Conservation (phyloP, 1,140 invertebrate genomes). For the Maconellicoccus hirsutus region DNA sequence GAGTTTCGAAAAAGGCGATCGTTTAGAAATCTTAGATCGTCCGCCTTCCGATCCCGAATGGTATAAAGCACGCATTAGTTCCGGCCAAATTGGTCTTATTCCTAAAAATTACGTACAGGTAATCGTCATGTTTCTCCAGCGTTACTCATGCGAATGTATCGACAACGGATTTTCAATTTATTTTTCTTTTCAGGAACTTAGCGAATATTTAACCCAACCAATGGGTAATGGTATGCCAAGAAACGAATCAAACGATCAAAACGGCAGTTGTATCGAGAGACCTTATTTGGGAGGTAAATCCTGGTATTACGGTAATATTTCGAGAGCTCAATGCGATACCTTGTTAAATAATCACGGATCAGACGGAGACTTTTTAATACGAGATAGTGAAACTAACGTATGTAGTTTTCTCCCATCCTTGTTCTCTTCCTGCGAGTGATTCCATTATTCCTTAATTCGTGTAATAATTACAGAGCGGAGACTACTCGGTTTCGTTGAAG, state of each 20-base stretch:
- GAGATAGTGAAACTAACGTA: constrained; percentile 98
- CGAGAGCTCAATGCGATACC: constrained; percentile 86
- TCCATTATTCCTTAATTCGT: background rate
- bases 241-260: constrained; percentile 30
- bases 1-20: constrained; percentile 90
- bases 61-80: constrained; percentile 86
- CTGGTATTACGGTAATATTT: constrained; percentile 96
- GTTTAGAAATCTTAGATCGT: constrained; percentile 87
- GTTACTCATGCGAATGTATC: no score
- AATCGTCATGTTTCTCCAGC: background rate
- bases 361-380: constrained; percentile 95
- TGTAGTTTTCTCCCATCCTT: constrained; percentile 37
- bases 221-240: constrained; percentile 33
- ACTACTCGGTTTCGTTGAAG: constrained; percentile 96
- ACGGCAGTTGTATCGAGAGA: constrained; percentile 40
- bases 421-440: background rate
- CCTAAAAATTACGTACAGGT: constrained; percentile 89
- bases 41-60: constrained; percentile 94
- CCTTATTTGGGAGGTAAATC: constrained; percentile 64
- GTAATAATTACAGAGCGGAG: constrained; percentile 68
- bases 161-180: constrained; percentile 23
- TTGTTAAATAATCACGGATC: constrained; percentile 85
- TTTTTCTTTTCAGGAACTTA: constrained; percentile 48
- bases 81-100: constrained; percentile 83
- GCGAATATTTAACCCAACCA: constrained; percentile 73